Percentiles rank a stretch among this genome's conserved stretches.
Evolutionary conservation across 2,888 invertebrate species (phyloP).

Genomic region (Pandemis cinnamomeana): DNA sequence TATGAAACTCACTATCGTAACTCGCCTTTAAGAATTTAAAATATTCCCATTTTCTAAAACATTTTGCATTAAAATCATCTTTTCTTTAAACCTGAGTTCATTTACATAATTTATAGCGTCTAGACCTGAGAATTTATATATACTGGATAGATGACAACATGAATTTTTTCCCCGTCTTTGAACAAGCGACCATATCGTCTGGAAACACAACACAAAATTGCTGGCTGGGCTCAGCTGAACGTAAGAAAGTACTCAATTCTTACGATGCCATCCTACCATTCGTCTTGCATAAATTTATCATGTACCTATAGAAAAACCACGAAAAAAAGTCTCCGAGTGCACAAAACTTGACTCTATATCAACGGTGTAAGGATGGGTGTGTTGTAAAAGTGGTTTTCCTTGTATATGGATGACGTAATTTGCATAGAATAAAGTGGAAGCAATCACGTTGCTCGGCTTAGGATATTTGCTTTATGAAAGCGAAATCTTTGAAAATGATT

Average conservation of each 20-base stretch:
- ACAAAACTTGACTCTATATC: not conserved
- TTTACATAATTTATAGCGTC: constrained; percentile 43
- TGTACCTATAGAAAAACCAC: constrained; percentile 5
- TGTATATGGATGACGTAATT: constrained; percentile 15
- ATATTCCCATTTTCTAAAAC: constrained; percentile 23
- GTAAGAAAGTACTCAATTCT: constrained; percentile 20
- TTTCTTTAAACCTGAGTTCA: constrained; percentile 32
- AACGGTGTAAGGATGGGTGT: not conserved
- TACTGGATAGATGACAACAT: constrained; percentile 8
- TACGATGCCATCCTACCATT: constrained; percentile 23
- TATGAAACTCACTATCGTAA: constrained; percentile 15
- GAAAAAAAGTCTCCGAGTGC: not conserved
- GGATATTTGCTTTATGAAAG: not conserved
- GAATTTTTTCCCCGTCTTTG: not conserved
- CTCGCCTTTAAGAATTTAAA: constrained; percentile 18
- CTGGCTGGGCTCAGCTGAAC: not conserved
- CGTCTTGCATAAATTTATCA: constrained; percentile 39
- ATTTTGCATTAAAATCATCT: constrained; percentile 38
- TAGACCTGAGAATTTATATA: constrained; percentile 29
- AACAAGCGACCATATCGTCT: not conserved
- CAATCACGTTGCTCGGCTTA: constrained; percentile 9
- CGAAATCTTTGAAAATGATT: not conserved
- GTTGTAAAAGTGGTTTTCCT: not conserved
- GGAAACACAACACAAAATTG: not conserved
- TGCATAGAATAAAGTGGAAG: constrained; percentile 25